Percentiles rank a stretch among this genome's conserved stretches.
These are phyloP conservation scores for Nemoura dubitans DNA, from an alignment of 2,888 invertebrate genomes.

Conservation along the genomic window DNA sequence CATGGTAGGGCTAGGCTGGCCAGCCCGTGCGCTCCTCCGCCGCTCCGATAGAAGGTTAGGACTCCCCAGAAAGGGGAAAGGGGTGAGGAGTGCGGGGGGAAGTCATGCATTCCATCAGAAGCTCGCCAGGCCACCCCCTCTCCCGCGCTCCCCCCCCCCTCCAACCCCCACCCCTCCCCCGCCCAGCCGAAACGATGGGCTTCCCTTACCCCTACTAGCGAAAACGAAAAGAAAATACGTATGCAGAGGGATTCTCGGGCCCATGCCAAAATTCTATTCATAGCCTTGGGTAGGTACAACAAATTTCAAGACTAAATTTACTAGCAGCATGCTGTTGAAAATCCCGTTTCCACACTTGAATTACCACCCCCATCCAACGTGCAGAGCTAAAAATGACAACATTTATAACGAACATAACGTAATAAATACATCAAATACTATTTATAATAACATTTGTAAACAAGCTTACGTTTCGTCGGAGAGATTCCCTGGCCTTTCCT, in stretches of 20 bases:
- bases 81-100: constrained; percentile 44
- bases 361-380: background rate
- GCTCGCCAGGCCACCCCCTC: constrained; percentile 42
- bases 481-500: constrained; percentile 48
- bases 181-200: constrained; percentile 29
- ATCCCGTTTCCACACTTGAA: background rate
- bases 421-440: background rate
- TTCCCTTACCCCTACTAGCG: constrained; percentile 35
- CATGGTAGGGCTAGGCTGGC: no score
- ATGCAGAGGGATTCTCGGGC: background rate
- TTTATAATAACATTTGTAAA: background rate
- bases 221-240: constrained; percentile 34
- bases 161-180: constrained; percentile 15
- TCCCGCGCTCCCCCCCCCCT: constrained; percentile 5
- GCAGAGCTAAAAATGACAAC: background rate
- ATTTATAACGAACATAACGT: background rate
- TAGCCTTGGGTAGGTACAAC: constrained; percentile 9
- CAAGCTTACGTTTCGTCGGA: constrained; percentile 47
- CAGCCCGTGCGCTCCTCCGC: no score
- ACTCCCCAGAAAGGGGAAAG: constrained; percentile 20
- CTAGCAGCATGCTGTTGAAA: background rate
- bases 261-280: constrained; percentile 42
- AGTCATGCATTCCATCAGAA: constrained; percentile 49
- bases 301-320: background rate
- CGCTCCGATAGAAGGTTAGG: constrained; percentile 22